A percentile compares a stretch with the other conserved stretches of the same genome.
Conservation (phyloP, 2,888 invertebrate species). For the Allolobophora icterica region DNA sequence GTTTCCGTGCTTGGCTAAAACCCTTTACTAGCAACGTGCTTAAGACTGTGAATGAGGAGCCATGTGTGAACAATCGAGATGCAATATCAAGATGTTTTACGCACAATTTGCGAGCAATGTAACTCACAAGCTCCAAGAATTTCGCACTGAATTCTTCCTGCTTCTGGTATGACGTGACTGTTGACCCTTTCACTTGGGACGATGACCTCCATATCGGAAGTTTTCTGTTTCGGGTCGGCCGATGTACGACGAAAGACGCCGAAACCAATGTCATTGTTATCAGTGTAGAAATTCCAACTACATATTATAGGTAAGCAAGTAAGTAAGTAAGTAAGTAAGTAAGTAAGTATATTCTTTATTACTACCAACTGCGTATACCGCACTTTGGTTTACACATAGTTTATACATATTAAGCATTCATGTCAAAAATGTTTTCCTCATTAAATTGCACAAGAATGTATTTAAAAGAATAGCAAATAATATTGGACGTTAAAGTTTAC, state of each 20-base stretch:
- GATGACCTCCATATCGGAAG: conserved; percentile 58
- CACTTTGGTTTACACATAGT: too few species aligned
- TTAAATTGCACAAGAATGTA: conserved; percentile 39
- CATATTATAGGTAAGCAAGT: conserved; percentile 38
- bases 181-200: conserved; percentile 77
- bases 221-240: conserved; percentile 36
- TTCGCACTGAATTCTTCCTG: conserved; percentile 68
- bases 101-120: background rate
- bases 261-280: conserved; percentile 87
- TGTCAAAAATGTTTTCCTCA: too few species aligned
- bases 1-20: too few species aligned
- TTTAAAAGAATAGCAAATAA: background rate
- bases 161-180: conserved; percentile 79
- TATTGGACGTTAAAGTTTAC: background rate
- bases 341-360: too few species aligned
- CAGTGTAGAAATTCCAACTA: conserved; percentile 88
- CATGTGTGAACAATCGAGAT: background rate
- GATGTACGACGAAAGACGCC: conserved; percentile 71
- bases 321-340: too few species aligned
- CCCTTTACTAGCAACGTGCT: too few species aligned
- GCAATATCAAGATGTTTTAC: background rate
- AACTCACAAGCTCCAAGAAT: conserved; percentile 46
- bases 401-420: too few species aligned
- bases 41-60: background rate
- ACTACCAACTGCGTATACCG: too few species aligned